phyloP scores from a whole-genome alignment of 2,888 invertebrate species.

The Drosophila suboccidentalis region DNA sequence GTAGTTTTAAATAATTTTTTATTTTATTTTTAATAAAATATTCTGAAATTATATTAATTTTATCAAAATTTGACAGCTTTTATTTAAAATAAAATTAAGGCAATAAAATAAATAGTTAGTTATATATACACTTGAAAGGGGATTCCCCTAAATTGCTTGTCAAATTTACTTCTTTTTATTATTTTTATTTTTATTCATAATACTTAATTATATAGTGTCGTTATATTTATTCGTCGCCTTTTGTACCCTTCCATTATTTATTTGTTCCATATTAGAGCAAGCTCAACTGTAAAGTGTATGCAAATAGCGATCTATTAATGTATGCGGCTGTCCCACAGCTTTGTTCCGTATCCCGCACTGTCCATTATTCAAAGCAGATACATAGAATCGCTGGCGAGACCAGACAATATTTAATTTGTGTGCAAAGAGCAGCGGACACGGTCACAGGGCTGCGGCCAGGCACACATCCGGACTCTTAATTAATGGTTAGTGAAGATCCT shows the following conservation, averaged over 20 bases:
- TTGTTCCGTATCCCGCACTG: conserved; percentile 47
- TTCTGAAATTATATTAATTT: too few species aligned
- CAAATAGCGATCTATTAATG: conserved; percentile 42
- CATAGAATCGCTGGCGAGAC: conserved; percentile 47
- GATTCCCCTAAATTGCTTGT: too few species aligned
- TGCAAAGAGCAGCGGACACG: conserved; percentile 18
- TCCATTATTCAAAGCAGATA: conserved; percentile 62
- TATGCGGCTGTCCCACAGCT: conserved; percentile 50
- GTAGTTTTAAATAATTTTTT: too few species aligned
- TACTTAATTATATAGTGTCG: too few species aligned
- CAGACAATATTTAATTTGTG: conserved; percentile 59
- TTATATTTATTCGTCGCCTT: too few species aligned
- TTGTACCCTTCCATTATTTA: neutral
- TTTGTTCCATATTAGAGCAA: neutral
- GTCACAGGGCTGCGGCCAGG: conserved; percentile 47
- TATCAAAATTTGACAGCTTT: too few species aligned
- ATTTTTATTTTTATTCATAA: too few species aligned
- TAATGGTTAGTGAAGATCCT: neutral
- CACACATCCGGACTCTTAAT: neutral
- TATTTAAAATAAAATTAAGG: too few species aligned
- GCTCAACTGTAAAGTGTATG: conserved; percentile 35
- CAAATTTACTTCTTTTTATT: too few species aligned
- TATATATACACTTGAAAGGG: too few species aligned
- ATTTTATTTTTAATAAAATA: too few species aligned
- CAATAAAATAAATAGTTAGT: too few species aligned